Conservation (phyloP, 2,888 invertebrate species). For the Protophormia terraenovae region DNA sequence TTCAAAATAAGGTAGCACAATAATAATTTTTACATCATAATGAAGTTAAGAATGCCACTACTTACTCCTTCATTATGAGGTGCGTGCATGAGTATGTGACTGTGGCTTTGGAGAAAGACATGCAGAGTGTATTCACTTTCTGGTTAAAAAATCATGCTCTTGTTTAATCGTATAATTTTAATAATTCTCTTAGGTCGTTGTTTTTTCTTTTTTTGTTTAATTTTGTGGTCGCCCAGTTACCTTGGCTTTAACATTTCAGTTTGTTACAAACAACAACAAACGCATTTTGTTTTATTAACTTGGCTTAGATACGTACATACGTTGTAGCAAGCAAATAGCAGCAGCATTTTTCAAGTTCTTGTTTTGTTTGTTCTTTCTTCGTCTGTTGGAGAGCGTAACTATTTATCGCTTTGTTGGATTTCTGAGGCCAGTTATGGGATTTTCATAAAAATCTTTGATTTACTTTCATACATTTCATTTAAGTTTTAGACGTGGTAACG, state of each 20-base stretch:
- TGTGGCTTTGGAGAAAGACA: background rate
- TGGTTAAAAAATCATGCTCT: constrained; percentile 7
- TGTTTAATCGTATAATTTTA: background rate
- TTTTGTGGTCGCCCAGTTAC: constrained; percentile 35
- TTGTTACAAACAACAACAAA: constrained; percentile 24
- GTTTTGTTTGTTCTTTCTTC: constrained; percentile 55
- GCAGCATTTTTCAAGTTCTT: constrained; percentile 52
- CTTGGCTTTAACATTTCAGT: constrained; percentile 58
- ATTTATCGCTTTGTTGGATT: background rate
- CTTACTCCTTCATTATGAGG: background rate
- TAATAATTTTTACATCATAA: background rate
- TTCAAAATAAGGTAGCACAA: background rate
- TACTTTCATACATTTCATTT: constrained; percentile 78
- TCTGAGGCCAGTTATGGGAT: constrained; percentile 35
- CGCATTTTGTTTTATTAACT: background rate
- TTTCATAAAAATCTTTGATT: constrained; percentile 79
- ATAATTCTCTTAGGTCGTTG: constrained; percentile 42
- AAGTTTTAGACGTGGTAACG: constrained; percentile 73
- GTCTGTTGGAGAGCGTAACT: constrained; percentile 14
- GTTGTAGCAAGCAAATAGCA: background rate
- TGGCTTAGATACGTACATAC: constrained; percentile 17
- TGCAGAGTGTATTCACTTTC: background rate
- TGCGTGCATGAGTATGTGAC: constrained; percentile 5
- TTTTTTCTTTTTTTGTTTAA: background rate
- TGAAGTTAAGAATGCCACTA: constrained; percentile 22